phyloP scores from a whole-genome alignment of 2,113 vertebrate genomes.

The Ellobius talpinus region DNA sequence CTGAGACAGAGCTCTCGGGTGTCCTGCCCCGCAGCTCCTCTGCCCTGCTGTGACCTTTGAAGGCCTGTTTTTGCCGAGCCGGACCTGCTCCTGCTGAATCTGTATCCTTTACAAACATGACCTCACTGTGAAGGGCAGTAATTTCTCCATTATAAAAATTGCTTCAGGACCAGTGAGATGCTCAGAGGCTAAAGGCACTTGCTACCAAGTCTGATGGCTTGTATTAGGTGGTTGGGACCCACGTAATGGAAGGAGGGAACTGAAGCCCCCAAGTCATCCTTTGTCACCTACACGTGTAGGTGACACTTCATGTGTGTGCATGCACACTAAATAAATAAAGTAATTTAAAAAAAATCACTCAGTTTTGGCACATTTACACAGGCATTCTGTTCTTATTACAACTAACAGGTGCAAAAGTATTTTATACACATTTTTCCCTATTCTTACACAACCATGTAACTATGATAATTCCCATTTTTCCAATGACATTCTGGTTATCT shows the following conservation, averaged over 20 bases:
- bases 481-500: constrained; percentile 9
- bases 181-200: background rate
- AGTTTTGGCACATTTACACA: background rate
- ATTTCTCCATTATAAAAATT: constrained; percentile 21
- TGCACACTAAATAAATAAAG: background rate
- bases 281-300: background rate
- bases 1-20: background rate
- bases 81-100: background rate
- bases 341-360: background rate
- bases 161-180: background rate
- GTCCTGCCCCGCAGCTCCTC: background rate
- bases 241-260: background rate
- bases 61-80: background rate
- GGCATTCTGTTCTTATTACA: background rate
- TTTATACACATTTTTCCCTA: background rate
- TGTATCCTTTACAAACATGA: constrained; percentile 24
- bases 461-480: background rate
- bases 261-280: background rate
- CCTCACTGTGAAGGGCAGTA: background rate
- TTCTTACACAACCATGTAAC: background rate
- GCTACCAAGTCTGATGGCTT: background rate
- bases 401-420: background rate
- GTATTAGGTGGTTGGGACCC: too few relatives aligned
- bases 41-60: background rate
- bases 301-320: background rate